Evolutionary conservation across 2,113 vertebrate species (phyloP), one percentile per base, ranked within the genome.

Genomic region (Carassius carassius): DNA sequence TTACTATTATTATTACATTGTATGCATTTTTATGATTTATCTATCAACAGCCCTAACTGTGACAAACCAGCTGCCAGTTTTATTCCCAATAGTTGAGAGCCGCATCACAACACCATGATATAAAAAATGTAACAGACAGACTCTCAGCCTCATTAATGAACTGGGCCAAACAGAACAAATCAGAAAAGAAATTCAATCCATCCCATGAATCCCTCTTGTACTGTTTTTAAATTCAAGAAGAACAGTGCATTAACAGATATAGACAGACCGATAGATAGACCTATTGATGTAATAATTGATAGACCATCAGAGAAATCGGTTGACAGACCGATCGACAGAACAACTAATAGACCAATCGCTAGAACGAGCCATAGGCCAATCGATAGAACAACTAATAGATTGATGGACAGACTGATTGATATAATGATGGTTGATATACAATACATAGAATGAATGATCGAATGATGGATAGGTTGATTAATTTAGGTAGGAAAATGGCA

Each of bases 131-230:
- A 87, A 90, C 87, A 73, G 70, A 81, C 70, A 74, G 69, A 72
- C 74, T 87, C 83, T 91, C 89, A 89, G 89, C 91, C 75, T 89
- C 89, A 91, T 90, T 92, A 91, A 91, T 89, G 80, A 90, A 91
- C 92, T 90, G 93, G 92, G 91, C 88, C 86, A 91, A 87, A 76
- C 87, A 90, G 86, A 92, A 92, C 90, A 91, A 93, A 93, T 94
- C 4, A 49, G 78, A 47, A 65, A 65, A 91, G 93, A 70, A 51
- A 92, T 85, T 89, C 88, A 91, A 90, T 93, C 87, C 92, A 90
- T 92, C 93, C 93, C 90, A 85, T 91, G 90, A 93, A 91, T 92
- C 91, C 91, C 89, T 85, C 88, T 92, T 91, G 93, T 89, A 81
- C 90, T 87, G 87, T 92, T 92, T 83, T 84, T 83, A 90, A 93